Evolutionary conservation across 2,113 vertebrate species (phyloP).

Genomic region (Thamnophis sirtalis): DNA sequence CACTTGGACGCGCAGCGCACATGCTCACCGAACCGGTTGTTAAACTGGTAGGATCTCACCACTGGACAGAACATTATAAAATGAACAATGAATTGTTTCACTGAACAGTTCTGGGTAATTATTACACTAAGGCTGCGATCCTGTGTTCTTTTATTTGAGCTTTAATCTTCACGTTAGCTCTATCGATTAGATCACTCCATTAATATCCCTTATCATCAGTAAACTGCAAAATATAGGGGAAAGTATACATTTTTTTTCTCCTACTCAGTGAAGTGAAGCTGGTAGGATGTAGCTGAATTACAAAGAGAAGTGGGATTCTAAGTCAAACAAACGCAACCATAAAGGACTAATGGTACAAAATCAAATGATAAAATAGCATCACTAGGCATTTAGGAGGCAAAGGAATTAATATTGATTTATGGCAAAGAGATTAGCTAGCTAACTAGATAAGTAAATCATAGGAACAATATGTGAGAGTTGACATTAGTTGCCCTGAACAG

Average conservation of each 20-base stretch:
- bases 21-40: too few relatives aligned
- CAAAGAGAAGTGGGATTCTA: background rate
- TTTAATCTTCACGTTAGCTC: background rate
- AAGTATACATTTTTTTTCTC: background rate
- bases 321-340: background rate
- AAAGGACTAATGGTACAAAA: background rate
- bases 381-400: background rate
- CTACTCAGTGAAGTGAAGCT: background rate
- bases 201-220: background rate
- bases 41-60: too few relatives aligned
- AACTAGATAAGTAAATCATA: background rate
- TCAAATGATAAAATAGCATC: slow-evolving; percentile 5
- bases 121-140: background rate
- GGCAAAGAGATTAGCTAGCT: background rate
- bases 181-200: background rate
- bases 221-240: background rate
- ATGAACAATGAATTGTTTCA: background rate
- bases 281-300: background rate
- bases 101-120: background rate
- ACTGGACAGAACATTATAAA: background rate
- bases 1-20: too few relatives aligned
- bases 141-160: background rate
- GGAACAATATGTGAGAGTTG: background rate
- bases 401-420: background rate
- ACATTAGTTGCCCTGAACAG: slow-evolving; percentile 27